Base-by-base conservation (phyloP, 2,888 invertebrate genomes). In the Dryocosmus kuriphilus region DNA sequence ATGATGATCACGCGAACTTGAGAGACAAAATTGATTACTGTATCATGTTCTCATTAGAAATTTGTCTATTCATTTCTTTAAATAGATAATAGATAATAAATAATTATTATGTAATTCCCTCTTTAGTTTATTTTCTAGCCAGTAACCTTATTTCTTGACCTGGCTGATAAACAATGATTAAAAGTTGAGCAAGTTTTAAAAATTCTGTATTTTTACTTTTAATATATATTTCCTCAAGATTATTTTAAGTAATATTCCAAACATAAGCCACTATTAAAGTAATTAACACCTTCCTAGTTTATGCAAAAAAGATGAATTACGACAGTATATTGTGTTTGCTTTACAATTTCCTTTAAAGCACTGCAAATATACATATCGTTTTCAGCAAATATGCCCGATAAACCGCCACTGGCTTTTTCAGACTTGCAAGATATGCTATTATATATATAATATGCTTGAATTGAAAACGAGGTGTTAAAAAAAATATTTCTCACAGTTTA, bases 281-380 rank as follows among this genome's bases (percentile, higher is more conserved):
- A 71, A 51, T 71, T 71, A 71, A 11, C 27, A 46, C n/a, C 46
- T 51, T 30, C 30, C 30, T 4, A 22, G 30, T 30, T 71, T 51
- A 71, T 51, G 71, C 27, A 46, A 27, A n/a, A 32, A 46, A 51
- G n/a, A 32, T 71, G 46, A 46, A 27, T 67, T 46, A 46, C 24
- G 27, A 19, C 27, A 41, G 24, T 57, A 57, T 22, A 65, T 65
- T 46, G 30, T 27, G 14, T 71, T 71, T 71, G 51, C 51, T 71
- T 71, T 71, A 6, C n/a, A 32, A 71, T 71, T 51, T 51, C 6
- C 46, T 30, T 67, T 71, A 51, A 9, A 30, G 51, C 27, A 71
- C 19, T 71, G n/a, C 11, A 71, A 71, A 71, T 71, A 30, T 51
- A 51, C 51, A 16, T 51, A 71, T 71, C n/a, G 41, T 71, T 71